phyloP scores from a whole-genome alignment of 2,113 vertebrate genomes.

The Symphodus melops region DNA sequence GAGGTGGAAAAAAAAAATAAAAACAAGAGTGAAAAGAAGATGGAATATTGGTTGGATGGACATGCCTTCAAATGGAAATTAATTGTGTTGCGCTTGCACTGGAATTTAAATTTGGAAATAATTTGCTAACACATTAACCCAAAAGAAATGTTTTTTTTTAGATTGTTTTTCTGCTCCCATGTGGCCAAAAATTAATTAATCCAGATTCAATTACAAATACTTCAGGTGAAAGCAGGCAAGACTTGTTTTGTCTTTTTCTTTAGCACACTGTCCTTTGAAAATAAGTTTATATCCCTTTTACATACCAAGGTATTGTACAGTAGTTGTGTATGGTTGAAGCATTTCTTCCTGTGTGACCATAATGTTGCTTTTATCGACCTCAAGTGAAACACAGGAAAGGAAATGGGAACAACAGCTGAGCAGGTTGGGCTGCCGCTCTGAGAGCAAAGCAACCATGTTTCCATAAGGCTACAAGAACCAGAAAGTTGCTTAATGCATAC shows the following conservation, averaged over 20 bases:
- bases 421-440: conserved; percentile 46
- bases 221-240: neutral
- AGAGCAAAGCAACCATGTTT: conserved; percentile 46
- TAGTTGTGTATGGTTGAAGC: conserved; percentile 6
- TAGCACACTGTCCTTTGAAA: neutral
- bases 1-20: neutral
- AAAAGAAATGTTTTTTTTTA: neutral
- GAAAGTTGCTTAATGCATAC: conserved; percentile 64
- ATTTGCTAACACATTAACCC: neutral
- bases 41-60: neutral
- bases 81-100: neutral
- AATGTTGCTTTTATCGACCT: conserved; percentile 44
- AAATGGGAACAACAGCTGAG: conserved; percentile 45
- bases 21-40: neutral
- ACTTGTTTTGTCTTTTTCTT: neutral
- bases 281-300: conserved; percentile 11
- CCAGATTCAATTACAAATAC: neutral
- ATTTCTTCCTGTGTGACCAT: conserved; percentile 39
- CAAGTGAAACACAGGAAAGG: conserved; percentile 50
- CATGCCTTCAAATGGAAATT: neutral
- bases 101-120: neutral
- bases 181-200: neutral
- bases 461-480: conserved; percentile 46
- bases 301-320: neutral
- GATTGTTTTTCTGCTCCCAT: neutral